phyloP scores from a whole-genome alignment of 2,888 invertebrate genomes.

The Drosophila heteroneura region DNA sequence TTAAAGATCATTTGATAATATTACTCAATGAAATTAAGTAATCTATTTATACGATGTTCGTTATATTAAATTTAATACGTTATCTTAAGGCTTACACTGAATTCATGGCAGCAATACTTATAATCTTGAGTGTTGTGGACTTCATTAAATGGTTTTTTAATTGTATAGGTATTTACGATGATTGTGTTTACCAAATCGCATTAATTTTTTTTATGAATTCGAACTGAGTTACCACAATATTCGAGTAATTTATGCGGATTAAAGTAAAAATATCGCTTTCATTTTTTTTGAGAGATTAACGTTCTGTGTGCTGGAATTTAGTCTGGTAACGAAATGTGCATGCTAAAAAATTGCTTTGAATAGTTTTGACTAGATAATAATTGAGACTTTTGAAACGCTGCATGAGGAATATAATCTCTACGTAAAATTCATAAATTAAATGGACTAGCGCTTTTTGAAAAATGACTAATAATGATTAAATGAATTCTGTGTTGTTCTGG shows the following conservation, averaged over 20 bases:
- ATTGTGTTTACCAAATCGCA: conserved; percentile 12
- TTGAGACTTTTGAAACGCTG: neutral
- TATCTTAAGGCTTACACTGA: conserved; percentile 31
- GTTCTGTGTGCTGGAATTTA: conserved; percentile 11
- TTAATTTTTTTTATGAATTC: conserved; percentile 45
- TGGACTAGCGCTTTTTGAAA: neutral
- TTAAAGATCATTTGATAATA: neutral
- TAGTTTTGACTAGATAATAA: neutral
- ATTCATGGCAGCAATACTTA: conserved; percentile 12
- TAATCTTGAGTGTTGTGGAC: conserved; percentile 27
- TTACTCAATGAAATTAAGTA: neutral
- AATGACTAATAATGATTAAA: neutral
- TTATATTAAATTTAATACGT: conserved; percentile 1
- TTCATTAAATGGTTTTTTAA: conserved; percentile 45
- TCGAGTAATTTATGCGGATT: conserved; percentile 6
- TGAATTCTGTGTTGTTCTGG: neutral
- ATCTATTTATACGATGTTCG: neutral
- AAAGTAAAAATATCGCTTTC: conserved; percentile 8
- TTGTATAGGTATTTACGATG: conserved; percentile 16
- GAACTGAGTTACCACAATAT: conserved; percentile 18
- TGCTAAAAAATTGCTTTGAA: neutral
- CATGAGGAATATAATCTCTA: too few relatives aligned
- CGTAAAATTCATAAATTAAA: too few relatives aligned
- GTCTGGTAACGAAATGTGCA: too few relatives aligned
- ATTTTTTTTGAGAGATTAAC: conserved; percentile 7